Base-by-base conservation (phyloP, 2,888 invertebrate genomes). In the Yponomeuta malinellus region DNA sequence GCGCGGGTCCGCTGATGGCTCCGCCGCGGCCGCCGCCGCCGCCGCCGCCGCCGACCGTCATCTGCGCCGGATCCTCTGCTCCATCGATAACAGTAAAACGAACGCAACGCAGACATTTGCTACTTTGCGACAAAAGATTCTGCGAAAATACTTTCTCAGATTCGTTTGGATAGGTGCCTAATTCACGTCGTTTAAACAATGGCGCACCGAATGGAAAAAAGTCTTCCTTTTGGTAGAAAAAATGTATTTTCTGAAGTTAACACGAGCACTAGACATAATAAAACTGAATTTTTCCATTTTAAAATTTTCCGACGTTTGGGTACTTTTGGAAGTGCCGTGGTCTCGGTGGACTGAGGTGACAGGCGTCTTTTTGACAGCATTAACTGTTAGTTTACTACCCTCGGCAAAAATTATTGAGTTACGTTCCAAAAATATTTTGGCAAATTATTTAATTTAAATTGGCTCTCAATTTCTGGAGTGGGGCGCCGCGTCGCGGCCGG, bases 61-160 rank as follows among this genome's bases (percentile, higher is more conserved):
- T 59, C 52, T 59, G 52, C 52, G 52, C 52, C 52, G 15, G 15
- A 59, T 59, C 52, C 52, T 12, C 5, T 59, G 12, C 52, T 59
- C 52, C 52, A 59, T 59, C 52, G 52, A 59, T 59, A 59, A 59
- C 52, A 59, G 52, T 59, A 59, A 59, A 59, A 59, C 52, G 52
- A 59, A 59, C 52, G 15, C 15, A 59, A 2, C 15, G 12, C 12
- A 59, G 15, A 59, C 52, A 59, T 59, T 59, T 5, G 52, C 52
- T 12, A 59, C 52, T 59, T 59, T 59, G 52, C 52, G 52, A 59
- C 52, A 15, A 59, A 15, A 59, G 52, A 59, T 15, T 4, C 15
- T 59, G 12, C 12, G 15, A 59, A 59, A 15, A 59, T 4, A 59
- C 52, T 59, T 12, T 59, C 4, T 15, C 52, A 59, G 52, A 59